phyloP scores from a whole-genome alignment of 1,140 invertebrate genomes.

The Drosophila pruinosa region DNA sequence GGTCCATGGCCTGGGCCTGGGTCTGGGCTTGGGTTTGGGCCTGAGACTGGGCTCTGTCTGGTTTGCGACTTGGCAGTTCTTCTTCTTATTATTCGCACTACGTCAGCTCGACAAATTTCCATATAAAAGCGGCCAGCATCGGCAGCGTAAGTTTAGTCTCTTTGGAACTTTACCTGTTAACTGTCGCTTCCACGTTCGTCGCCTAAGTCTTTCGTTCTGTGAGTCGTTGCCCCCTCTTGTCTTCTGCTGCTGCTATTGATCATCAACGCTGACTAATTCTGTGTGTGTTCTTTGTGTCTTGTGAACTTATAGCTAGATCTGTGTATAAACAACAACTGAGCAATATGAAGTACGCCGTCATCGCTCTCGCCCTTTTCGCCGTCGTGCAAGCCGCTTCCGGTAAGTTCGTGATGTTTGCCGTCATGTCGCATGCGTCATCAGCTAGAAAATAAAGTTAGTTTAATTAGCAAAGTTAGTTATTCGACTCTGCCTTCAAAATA shows the following conservation, averaged over 20 bases:
- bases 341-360: slow-evolving; percentile 61
- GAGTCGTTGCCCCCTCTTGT: slow-evolving; percentile 1
- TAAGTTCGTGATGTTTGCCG: slow-evolving; percentile 38
- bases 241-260: background rate
- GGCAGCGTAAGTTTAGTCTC: slow-evolving; percentile 58
- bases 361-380: slow-evolving; percentile 55
- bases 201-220: slow-evolving; percentile 56
- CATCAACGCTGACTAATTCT: slow-evolving; percentile 9
- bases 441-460: slow-evolving; percentile 3
- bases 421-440: slow-evolving; percentile 23
- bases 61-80: slow-evolving; percentile 37
- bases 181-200: slow-evolving; percentile 41
- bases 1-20: no score
- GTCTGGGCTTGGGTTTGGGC: slow-evolving; percentile 1
- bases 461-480: slow-evolving; percentile 5
- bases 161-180: slow-evolving; percentile 53
- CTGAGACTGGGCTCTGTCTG: background rate
- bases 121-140: slow-evolving; percentile 59
- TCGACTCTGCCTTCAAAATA: background rate
- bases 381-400: slow-evolving; percentile 53
- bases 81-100: slow-evolving; percentile 54
- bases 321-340: background rate
- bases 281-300: slow-evolving; percentile 15
- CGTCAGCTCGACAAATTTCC: slow-evolving; percentile 70
- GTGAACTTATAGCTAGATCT: slow-evolving; percentile 24